Conservation (phyloP, 2,797 vertebrate genomes). For the Rhodeus uyekii region DNA sequence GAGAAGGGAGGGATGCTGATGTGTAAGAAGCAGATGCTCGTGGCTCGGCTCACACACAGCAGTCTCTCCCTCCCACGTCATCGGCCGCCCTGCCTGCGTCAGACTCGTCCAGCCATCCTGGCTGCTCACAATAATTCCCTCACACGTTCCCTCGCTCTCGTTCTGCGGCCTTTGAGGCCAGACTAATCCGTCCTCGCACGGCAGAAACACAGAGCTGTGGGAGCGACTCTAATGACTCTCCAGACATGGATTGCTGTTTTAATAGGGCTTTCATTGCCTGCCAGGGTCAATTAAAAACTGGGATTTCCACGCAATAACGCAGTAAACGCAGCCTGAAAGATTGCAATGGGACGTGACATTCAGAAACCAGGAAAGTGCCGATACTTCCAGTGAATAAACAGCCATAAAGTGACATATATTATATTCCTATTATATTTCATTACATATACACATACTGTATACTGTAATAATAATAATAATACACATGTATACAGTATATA, state of each 20-base stretch:
- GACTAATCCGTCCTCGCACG: slow-evolving; percentile 21
- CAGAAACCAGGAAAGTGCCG: slow-evolving; percentile 23
- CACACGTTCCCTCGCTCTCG: slow-evolving; percentile 26
- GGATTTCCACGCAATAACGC: slow-evolving; percentile 37
- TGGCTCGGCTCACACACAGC: not conserved
- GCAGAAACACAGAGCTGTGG: slow-evolving; percentile 24
- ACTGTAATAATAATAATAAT: too few species aligned
- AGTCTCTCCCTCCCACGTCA: slow-evolving; percentile 41
- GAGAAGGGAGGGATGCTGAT: not conserved
- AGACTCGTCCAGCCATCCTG: slow-evolving; percentile 4
- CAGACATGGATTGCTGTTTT: slow-evolving; percentile 28
- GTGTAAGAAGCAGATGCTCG: slow-evolving; percentile 20
- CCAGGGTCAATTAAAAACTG: slow-evolving; percentile 44
- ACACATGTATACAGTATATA: too few species aligned
- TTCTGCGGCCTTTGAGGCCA: not conserved
- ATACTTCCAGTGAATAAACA: slow-evolving; percentile 15
- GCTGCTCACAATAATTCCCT: slow-evolving; percentile 27
- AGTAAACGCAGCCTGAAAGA: not conserved
- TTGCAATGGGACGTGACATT: not conserved
- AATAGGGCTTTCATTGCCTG: slow-evolving; percentile 41
- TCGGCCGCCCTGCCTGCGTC: slow-evolving; percentile 33
- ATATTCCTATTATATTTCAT: not conserved
- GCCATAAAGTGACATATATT: not conserved
- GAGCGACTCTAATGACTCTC: slow-evolving; percentile 31
- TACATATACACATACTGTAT: too few species aligned